Evolutionary conservation across 2,888 invertebrate genomes (phyloP).

Genomic region (Sialis fuliginosa): DNA sequence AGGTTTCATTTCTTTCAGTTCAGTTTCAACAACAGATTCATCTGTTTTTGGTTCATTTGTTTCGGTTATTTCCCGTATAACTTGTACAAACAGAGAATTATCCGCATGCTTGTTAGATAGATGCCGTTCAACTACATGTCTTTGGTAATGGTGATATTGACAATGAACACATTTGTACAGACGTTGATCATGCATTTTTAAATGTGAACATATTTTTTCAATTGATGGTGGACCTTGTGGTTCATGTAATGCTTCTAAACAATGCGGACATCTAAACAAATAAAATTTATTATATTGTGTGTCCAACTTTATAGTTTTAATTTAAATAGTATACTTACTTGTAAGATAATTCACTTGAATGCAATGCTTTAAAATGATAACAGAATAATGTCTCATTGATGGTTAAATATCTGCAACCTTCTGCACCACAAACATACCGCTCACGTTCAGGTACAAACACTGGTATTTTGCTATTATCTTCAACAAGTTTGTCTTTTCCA

Average conservation of each 20-base stretch:
- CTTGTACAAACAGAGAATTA: constrained; percentile 27
- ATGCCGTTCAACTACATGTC: constrained; percentile 47
- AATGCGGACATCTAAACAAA: constrained; percentile 42
- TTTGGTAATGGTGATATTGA: constrained; percentile 42
- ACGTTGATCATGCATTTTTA: constrained; percentile 54
- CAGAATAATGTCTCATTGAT: constrained; percentile 53
- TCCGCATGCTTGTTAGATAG: constrained; percentile 39
- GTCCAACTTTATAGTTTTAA: neutral
- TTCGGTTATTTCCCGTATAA: constrained; percentile 25
- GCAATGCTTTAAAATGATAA: constrained; percentile 53
- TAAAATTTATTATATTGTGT: constrained; percentile 10
- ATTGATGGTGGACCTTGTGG: constrained; percentile 27
- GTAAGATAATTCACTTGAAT: constrained; percentile 38
- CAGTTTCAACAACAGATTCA: constrained; percentile 14
- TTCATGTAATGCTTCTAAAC: constrained; percentile 36
- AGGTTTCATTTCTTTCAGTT: constrained; percentile 34
- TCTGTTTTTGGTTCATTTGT: constrained; percentile 15
- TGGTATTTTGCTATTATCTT: constrained; percentile 8
- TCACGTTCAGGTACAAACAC: constrained; percentile 23
- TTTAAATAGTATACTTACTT: constrained; percentile 12
- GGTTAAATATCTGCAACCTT: constrained; percentile 50
- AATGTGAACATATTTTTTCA: constrained; percentile 48
- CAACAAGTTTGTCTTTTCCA: neutral
- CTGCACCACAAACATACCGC: constrained; percentile 55
- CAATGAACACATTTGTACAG: constrained; percentile 59